These are phyloP conservation scores for Melopsittacus undulatus DNA, from an alignment of 2,797 vertebrate species.

Conservation along the genomic window DNA sequence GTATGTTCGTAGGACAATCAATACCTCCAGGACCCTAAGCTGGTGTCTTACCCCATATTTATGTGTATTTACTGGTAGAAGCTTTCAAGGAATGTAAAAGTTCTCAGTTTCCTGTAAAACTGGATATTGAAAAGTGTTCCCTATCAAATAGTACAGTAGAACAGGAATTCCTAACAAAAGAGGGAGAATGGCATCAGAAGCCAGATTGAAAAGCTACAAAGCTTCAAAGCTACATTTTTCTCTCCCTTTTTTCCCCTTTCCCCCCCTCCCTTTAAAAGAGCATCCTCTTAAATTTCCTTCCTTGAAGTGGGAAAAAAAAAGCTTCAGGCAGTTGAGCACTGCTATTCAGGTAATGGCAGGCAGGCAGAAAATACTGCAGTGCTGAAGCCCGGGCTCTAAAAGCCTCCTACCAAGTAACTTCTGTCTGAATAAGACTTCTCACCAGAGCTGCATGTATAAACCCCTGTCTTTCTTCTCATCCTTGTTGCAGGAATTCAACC, in stretches of 20 bases:
- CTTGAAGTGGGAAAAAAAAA: neutral
- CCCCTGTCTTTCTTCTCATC: neutral
- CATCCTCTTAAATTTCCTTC: accelerated
- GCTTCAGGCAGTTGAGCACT: accelerated
- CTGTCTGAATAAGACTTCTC: neutral
- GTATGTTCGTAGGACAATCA: neutral
- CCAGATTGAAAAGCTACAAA: neutral
- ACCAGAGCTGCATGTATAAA: neutral
- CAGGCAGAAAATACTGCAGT: neutral
- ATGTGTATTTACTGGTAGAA: neutral
- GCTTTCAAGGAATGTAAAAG: neutral
- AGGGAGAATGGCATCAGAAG: neutral
- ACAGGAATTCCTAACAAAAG: neutral
- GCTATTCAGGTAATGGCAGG: accelerated
- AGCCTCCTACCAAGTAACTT: neutral
- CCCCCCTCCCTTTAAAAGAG: accelerated
- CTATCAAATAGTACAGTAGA: neutral
- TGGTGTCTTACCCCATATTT: neutral
- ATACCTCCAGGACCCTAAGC: neutral
- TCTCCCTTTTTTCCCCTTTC: neutral
- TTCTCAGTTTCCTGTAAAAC: neutral
- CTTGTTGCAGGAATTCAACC: conserved; percentile 90
- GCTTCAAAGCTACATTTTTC: accelerated
- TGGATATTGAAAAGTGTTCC: neutral
- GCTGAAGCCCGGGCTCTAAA: neutral